phyloP scores from a whole-genome alignment of 2,797 vertebrate species.

The Sarcoramphus papa region DNA sequence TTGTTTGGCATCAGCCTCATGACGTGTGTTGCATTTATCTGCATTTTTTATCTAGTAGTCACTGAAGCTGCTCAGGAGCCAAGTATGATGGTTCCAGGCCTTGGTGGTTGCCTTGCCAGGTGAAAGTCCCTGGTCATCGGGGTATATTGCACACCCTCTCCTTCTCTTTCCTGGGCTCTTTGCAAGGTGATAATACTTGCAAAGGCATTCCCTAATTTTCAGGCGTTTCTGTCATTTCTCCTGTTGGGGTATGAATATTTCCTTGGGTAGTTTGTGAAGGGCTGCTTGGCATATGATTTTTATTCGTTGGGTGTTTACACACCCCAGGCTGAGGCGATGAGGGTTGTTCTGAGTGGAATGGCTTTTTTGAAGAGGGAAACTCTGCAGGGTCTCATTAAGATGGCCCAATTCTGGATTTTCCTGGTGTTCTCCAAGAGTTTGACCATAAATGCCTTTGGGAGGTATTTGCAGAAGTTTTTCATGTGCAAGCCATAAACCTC shows the following conservation, averaged over 20 bases:
- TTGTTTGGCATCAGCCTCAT: neutral
- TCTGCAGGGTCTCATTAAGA: neutral
- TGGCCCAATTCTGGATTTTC: neutral
- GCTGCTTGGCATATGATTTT: neutral
- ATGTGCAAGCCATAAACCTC: neutral
- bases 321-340: neutral
- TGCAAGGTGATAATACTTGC: neutral
- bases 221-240: neutral
- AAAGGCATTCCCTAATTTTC: neutral
- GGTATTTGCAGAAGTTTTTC: neutral
- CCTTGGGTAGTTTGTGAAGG: neutral
- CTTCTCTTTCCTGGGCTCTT: neutral
- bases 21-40: neutral
- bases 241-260: neutral
- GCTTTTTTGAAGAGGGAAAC: neutral
- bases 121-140: neutral
- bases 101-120: neutral
- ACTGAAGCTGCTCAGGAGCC: neutral
- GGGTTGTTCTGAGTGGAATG: neutral
- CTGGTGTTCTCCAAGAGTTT: neutral
- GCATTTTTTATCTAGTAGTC: neutral
- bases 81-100: neutral
- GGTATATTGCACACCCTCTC: neutral
- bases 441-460: slow-evolving; percentile 1
- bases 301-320: neutral